Percentiles rank a stretch among this genome's conserved stretches.
These are phyloP conservation scores for Zaprionus obscuricornis DNA, from an alignment of 2,888 invertebrate species.

Conservation along the genomic window DNA sequence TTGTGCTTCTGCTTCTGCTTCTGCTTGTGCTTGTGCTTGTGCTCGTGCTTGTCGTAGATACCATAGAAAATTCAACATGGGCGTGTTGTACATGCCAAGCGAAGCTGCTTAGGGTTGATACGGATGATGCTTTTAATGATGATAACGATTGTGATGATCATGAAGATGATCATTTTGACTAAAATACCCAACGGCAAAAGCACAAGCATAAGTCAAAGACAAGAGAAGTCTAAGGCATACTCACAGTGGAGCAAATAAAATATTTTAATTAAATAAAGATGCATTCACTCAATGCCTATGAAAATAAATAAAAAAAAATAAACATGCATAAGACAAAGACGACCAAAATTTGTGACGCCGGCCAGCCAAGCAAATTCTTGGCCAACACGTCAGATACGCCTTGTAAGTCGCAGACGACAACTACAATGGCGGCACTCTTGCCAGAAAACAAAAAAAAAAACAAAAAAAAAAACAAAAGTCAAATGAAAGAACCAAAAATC, in stretches of 20 bases:
- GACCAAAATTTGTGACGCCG: slow-evolving; percentile 69
- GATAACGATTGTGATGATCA: slow-evolving; percentile 3
- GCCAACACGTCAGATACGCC: slow-evolving; percentile 65
- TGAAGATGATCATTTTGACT: too few relatives aligned
- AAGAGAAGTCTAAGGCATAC: slow-evolving; percentile 10
- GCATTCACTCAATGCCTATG: slow-evolving; percentile 34
- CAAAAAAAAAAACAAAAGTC: slow-evolving; percentile 9
- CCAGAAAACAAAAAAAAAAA: slow-evolving; percentile 36
- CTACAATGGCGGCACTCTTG: slow-evolving; percentile 70
- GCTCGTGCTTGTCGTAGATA: too few relatives aligned
- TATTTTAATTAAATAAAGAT: slow-evolving; percentile 71
- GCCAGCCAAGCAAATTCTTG: slow-evolving; percentile 69
- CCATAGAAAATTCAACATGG: slow-evolving; percentile 30
- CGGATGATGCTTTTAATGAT: slow-evolving; percentile 15
- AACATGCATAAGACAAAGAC: slow-evolving; percentile 25
- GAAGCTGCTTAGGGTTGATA: slow-evolving; percentile 53
- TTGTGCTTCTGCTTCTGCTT: too few relatives aligned
- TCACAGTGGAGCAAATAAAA: slow-evolving; percentile 50
- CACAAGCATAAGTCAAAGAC: slow-evolving; percentile 51
- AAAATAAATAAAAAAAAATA: slow-evolving; percentile 13
- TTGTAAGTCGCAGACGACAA: slow-evolving; percentile 63
- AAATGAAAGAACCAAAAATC: slow-evolving; percentile 21
- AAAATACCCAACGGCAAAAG: slow-evolving; percentile 41
- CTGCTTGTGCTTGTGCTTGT: too few relatives aligned
- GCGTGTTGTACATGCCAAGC: slow-evolving; percentile 35